Percentiles rank a stretch among this genome's conserved stretches.
Conservation (phyloP, 1,140 invertebrate species). For the Bombus pascuorum region DNA sequence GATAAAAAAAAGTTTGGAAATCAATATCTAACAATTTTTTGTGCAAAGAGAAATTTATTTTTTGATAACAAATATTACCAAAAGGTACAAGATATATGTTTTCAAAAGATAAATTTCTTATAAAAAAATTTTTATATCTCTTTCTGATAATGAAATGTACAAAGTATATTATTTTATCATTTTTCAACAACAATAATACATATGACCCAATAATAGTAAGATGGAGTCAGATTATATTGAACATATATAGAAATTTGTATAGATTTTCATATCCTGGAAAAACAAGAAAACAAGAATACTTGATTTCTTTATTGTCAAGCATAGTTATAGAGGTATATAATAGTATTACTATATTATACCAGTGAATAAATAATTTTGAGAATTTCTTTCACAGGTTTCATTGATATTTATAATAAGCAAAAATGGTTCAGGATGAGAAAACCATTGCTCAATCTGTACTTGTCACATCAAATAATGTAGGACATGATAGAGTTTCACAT, state of each 20-base stretch:
- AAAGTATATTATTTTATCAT: not conserved
- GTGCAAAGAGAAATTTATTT: not conserved
- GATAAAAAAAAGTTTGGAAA: not conserved
- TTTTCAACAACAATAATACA: not conserved
- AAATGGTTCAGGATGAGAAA: not conserved
- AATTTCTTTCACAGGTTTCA: not conserved
- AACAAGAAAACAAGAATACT: not conserved
- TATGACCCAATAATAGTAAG: not conserved
- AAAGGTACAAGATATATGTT: not conserved
- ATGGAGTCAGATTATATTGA: not conserved
- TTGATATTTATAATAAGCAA: not conserved
- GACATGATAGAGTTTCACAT: not conserved
- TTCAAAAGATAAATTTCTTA: not conserved
- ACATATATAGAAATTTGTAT: not conserved
- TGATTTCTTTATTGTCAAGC: not conserved
- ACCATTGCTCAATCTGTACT: not conserved
- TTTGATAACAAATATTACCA: not conserved
- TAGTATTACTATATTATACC: not conserved
- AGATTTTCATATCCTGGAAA: not conserved
- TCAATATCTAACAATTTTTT: not conserved
- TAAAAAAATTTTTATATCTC: not conserved
- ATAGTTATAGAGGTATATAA: not conserved
- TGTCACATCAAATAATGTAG: not conserved
- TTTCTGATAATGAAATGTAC: not conserved
- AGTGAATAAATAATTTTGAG: not conserved